Percentiles rank a stretch among this genome's conserved stretches.
phyloP scores from a whole-genome alignment of 2,888 invertebrate species.

The Polyommatus icarus region DNA sequence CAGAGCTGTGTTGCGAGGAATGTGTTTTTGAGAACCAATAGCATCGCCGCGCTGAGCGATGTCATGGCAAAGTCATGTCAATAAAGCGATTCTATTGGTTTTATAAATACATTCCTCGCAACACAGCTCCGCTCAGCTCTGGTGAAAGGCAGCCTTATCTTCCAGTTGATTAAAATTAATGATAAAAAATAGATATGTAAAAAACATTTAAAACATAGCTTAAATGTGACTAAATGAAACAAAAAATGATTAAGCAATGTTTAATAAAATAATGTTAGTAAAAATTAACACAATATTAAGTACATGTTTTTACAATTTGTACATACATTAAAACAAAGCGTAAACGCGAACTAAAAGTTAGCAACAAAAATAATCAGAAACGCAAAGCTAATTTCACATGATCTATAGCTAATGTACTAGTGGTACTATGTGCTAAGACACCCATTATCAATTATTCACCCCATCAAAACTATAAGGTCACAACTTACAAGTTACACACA shows the following conservation, averaged over 20 bases:
- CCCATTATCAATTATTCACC: slow-evolving; percentile 70
- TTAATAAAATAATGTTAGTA: slow-evolving; percentile 32
- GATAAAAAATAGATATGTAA: background rate
- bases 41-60: too few species aligned
- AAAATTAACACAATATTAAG: slow-evolving; percentile 27
- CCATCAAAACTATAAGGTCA: slow-evolving; percentile 61
- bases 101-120: too few species aligned
- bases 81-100: too few species aligned
- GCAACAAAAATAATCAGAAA: slow-evolving; percentile 9
- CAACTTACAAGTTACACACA: slow-evolving; percentile 31
- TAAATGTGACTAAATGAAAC: slow-evolving; percentile 24
- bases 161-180: background rate
- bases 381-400: background rate
- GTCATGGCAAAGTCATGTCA: too few species aligned
- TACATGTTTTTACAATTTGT: slow-evolving; percentile 1
- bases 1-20: too few species aligned
- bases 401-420: slow-evolving; percentile 24
- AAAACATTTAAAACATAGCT: background rate
- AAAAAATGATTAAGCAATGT: slow-evolving; percentile 7
- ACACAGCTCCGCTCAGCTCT: too few species aligned
- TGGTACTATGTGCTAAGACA: slow-evolving; percentile 69
- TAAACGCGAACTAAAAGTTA: background rate
- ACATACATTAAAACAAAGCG: slow-evolving; percentile 17
- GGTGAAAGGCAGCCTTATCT: too few species aligned
- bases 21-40: too few species aligned